phyloP scores from a whole-genome alignment of 37 sponge, comb jelly and placozoan species.

The Beroe forskalii region DNA sequence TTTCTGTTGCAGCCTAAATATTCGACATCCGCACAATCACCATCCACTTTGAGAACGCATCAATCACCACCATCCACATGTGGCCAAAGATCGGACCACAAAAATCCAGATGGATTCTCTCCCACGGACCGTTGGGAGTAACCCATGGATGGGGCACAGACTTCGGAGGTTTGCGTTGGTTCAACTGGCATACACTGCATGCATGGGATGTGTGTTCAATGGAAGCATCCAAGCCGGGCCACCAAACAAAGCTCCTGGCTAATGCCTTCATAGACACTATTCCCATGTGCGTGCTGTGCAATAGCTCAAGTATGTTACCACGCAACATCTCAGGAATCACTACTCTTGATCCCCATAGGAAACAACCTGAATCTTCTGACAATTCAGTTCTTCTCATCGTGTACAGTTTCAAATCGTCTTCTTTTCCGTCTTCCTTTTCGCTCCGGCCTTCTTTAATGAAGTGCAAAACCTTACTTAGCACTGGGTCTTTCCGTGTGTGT shows the following conservation, averaged over 20 bases:
- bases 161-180: neutral
- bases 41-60: constrained; percentile 70
- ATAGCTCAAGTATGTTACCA: neutral
- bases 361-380: neutral
- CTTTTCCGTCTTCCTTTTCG: neutral
- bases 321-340: neutral
- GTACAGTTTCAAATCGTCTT: neutral
- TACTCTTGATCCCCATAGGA: neutral
- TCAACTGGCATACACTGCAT: neutral
- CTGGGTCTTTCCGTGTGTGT: neutral
- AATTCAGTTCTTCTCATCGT: neutral
- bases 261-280: neutral
- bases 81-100: neutral
- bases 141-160: neutral
- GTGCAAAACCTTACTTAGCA: neutral
- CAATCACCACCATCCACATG: neutral
- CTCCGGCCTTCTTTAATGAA: neutral
- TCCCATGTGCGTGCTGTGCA: neutral
- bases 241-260: neutral
- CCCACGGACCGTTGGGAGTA: constrained; percentile 14
- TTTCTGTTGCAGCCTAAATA: no score
- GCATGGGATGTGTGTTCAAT: neutral
- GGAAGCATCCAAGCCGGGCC: neutral
- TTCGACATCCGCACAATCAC: no score
- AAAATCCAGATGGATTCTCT: constrained; percentile 65